Percentiles rank a stretch among this genome's conserved stretches.
Evolutionary conservation across 2,797 vertebrate species (phyloP).

Genomic region (Morelia viridis): DNA sequence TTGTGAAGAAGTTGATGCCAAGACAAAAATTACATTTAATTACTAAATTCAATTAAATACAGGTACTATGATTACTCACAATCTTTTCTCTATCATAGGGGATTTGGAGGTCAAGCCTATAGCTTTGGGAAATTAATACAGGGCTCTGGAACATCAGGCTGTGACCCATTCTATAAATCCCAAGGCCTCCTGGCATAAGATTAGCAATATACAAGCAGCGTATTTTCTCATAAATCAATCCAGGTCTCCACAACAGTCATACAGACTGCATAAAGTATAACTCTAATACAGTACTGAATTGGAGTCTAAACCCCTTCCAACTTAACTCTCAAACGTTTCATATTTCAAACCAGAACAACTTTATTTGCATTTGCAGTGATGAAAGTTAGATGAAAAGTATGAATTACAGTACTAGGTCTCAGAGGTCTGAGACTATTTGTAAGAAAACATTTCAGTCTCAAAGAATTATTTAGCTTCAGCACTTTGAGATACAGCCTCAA

Average conservation of each 20-base stretch:
- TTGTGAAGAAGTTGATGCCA: background rate
- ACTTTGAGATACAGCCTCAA: background rate
- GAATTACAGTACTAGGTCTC: background rate
- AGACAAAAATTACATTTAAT: background rate
- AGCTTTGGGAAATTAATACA: background rate
- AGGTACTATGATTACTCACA: background rate
- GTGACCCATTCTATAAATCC: background rate
- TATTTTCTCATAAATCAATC: background rate
- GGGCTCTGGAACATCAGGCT: background rate
- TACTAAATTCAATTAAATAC: background rate
- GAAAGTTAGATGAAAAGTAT: background rate
- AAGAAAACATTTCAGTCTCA: constrained; percentile 1
- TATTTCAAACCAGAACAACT: background rate
- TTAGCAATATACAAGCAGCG: too few species aligned
- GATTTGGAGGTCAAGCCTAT: background rate
- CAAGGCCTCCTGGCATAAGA: background rate
- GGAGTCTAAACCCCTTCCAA: background rate
- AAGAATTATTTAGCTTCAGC: background rate
- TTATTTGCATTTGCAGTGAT: background rate
- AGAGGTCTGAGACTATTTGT: background rate
- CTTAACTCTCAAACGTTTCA: background rate
- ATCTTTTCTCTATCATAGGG: background rate
- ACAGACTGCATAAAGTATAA: background rate
- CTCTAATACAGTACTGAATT: background rate
- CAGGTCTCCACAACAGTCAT: background rate